Conservation (phyloP, 1,140 invertebrate species). For the Archegozetes longisetosus region DNA sequence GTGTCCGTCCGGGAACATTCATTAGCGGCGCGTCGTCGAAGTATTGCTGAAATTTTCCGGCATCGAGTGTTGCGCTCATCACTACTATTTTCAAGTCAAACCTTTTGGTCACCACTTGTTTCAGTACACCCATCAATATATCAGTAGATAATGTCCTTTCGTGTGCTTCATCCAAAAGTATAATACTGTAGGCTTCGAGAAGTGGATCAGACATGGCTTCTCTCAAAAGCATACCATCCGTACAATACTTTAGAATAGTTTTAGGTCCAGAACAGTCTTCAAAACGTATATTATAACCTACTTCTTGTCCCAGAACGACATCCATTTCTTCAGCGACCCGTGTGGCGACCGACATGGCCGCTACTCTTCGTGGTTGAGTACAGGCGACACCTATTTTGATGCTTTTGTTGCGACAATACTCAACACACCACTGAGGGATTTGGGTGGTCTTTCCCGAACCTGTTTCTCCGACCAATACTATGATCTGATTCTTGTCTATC, state of each 20-base stretch:
- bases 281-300: constrained; percentile 98
- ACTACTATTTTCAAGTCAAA: constrained; percentile 91
- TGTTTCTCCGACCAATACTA: constrained; percentile 89
- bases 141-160: constrained; percentile 96
- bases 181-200: constrained; percentile 81
- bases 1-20: constrained; percentile 91
- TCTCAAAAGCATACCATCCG: constrained; percentile 97
- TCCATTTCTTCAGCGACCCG: constrained; percentile 99
- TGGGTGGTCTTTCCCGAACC: constrained; percentile 95
- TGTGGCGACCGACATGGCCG: constrained; percentile 96
- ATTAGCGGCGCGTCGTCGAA: constrained; percentile 97
- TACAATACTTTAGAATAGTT: constrained; percentile 90
- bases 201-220: constrained; percentile 99
- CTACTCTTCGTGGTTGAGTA: constrained; percentile 91
- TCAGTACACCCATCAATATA: constrained; percentile 94
- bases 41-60: constrained; percentile 95
- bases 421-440: constrained; percentile 70
- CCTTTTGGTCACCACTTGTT: constrained; percentile 90
- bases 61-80: constrained; percentile 99
- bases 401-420: constrained; percentile 55
- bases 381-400: constrained; percentile 72
- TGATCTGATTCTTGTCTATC: constrained; percentile 70
- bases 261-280: constrained; percentile 94
- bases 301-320: constrained; percentile 87
- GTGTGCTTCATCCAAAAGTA: constrained; percentile 96